Evolutionary conservation across 2,113 vertebrate species (phyloP), one percentile per base, ranked within the genome.

Genomic region (Epinephelus moara): DNA sequence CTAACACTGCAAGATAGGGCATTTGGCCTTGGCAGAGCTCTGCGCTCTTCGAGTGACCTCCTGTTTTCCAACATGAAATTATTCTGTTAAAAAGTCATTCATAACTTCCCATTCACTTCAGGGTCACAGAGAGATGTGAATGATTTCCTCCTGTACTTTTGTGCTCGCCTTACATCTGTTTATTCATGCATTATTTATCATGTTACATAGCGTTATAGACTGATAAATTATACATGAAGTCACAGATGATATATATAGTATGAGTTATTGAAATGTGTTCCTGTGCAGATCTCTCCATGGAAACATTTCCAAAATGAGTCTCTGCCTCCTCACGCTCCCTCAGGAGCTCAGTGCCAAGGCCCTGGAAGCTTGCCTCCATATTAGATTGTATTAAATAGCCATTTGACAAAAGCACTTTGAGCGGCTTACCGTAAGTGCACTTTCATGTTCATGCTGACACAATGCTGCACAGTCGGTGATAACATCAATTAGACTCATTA

Each of bases 381-480:
- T 83, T 53, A 42, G 77, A 80, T 47, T 71, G 40, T 50, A 78
- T 75, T 47, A 82, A 74, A 75, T 15, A 80, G 27, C 70, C 15
- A 53, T 84, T 84, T 78, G 30, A 83, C 56, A 70, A 80, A 78
- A 49, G 68, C 77, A 79, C 49, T 82, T 45, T 57, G 55, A 75
- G 66, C 7, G 59, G n/a, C 62, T 75, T 47, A 37, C 42, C 4
- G 2, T 68, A 75, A 81, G 81, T 66, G 60, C 70, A 60, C 71
- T 90, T 30, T 33, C 37, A 27, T 78, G 23, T 87, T 71, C 27
- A 45, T 50, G 66, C 6, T 78, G 81, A 81, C 78, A 73, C 61
- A 52, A 68, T 75, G 70, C 40, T 27, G 61, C 63, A 47, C 75
- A 80, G 30, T 33, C 66, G 52, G 15, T 62, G 40, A 52, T 18